Evolutionary conservation across 1,140 invertebrate genomes (phyloP), one percentile per base, ranked within the genome.

Genomic region (Ruditapes philippinarum): DNA sequence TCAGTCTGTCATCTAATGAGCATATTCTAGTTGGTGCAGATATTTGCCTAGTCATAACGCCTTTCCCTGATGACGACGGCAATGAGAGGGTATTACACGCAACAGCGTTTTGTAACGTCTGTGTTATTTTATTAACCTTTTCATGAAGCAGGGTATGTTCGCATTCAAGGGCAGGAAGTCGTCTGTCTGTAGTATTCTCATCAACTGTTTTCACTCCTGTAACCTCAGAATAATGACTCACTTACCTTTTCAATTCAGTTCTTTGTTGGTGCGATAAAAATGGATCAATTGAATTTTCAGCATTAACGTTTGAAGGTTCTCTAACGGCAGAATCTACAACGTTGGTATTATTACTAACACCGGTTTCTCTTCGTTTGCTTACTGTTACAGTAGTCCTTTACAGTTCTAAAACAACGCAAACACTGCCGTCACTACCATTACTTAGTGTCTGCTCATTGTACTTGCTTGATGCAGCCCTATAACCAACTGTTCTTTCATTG

Each of bases 401-500:
- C 19, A 81, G 14, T 17, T 81, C 79, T 14, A 81, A 31, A 40
- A 81, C 25, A 38, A 81, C n/a, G 54, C 79, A 81, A n/a, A 81
- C 65, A 42, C 79, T 57, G 22, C 31, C 38, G 38, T 54, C 7
- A 7, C 36, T 22, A 3, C 40, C 28, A 33, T 14, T 19, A 19
- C n/a, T 3, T 19, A 81, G 19, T n/a, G 25, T 62, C 17, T 81
- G 49, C 33, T 62, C 36, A 25, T 38, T 42, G 38, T 40, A 65
- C 25, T 60, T 65, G 36, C 33, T 45, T 5, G 54, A n/a, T 2
- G 54, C 79, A 7, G 60, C n/a, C 33, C 36, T 81, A n/a, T 57
- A 81, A 1, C 33, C 36, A 28, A 81, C 51, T 11, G 31, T 57
- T 42, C 38, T 40, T 1, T 31, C 49, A 62, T 31, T 33, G 14